phyloP scores from a whole-genome alignment of 1,140 invertebrate genomes.

The Diorhabda carinulata region DNA sequence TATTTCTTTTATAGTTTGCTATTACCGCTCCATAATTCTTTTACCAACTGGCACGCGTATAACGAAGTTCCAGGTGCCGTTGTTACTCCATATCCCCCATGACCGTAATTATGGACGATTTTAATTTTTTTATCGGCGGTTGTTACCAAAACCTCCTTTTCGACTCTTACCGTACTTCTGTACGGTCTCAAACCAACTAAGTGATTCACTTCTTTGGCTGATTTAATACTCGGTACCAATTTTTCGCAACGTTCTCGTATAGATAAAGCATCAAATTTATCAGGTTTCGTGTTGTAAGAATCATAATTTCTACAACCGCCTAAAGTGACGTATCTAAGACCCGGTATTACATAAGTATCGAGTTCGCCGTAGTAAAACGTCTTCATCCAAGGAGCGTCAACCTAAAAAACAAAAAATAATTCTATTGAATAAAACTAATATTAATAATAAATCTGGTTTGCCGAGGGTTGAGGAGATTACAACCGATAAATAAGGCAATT shows the following conservation, averaged over 20 bases:
- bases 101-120: constrained; percentile 89
- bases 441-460: neutral
- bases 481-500: no score
- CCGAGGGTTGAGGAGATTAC: neutral
- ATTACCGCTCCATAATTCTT: constrained; percentile 53
- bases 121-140: constrained; percentile 50
- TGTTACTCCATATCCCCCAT: constrained; percentile 86
- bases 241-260: constrained; percentile 72
- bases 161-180: constrained; percentile 71
- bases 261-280: constrained; percentile 64
- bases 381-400: constrained; percentile 86
- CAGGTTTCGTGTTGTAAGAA: constrained; percentile 66
- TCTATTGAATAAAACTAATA: neutral
- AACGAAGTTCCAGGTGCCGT: constrained; percentile 80
- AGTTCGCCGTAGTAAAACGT: constrained; percentile 79
- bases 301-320: constrained; percentile 81
- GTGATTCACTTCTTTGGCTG: constrained; percentile 60
- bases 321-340: constrained; percentile 66
- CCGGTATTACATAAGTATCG: constrained; percentile 83
- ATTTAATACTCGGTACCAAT: constrained; percentile 68
- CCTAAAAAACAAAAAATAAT: constrained; percentile 49
- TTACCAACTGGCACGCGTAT: constrained; percentile 66
- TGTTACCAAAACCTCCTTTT: constrained; percentile 55
- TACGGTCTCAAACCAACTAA: constrained; percentile 76
- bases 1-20: constrained; percentile 51